Base-by-base conservation (phyloP, 2,888 invertebrate species). In the Villa cingulata region DNA sequence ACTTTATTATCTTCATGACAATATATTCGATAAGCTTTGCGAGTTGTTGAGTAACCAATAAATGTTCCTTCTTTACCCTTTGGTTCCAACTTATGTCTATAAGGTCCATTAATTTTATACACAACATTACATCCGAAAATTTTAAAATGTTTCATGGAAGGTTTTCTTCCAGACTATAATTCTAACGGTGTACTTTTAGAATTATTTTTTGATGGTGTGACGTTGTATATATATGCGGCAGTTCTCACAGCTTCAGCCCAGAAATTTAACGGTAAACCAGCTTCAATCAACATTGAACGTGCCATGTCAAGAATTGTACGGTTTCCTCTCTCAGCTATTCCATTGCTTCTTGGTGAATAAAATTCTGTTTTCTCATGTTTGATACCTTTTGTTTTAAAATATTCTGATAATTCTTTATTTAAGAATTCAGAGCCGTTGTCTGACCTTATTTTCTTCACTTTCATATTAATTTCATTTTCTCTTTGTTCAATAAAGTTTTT, bases 241-340 rank as follows among this genome's bases (percentile, higher is more conserved):
- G 57, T 56, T 29, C 46, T 50, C 1, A 55, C 51, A n/a, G 59
- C 59, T 48, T 59, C 60, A 36, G 54, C 57, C 56, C 59, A 60
- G n/a, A 56, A 53, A 3, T 41, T 38, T 36, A 54, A 45, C 5
- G 50, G 49, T 14, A 59, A 27, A 18, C 49, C 47, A 18, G 55
- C 51, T 23, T 56, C 54, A 7, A 55, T 37, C 17, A 58, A 37
- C 55, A 60, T 56, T 14, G 51, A 54, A 23, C 59, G 49, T 9
- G 55, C 53, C 42, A 52, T 54, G 23, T 57, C 58, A 9, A 56
- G 48, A n/a, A 57, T 39, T 5, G 55, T 52, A 12, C 55, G 19
- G 19, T 57, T 57, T 19, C 49, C 53, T 18, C 57, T 39, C 48
- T 55, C 57, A 1, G 56, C 54, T 10, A 58, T 51, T 9, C 57